phyloP scores from a whole-genome alignment of 2,113 vertebrate species.

The Urocynchramus pylzowi region DNA sequence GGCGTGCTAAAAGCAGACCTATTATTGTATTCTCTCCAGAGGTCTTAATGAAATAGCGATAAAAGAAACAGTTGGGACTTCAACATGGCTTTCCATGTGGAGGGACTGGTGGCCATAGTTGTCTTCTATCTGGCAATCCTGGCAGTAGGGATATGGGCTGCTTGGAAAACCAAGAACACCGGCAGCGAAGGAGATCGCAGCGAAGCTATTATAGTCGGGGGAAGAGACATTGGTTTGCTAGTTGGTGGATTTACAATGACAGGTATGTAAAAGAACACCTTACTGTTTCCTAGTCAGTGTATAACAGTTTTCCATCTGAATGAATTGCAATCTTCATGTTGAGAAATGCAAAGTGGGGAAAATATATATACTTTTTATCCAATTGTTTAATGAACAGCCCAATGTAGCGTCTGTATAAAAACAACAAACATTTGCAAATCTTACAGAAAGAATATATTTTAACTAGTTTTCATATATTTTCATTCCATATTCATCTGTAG shows the following conservation, averaged over 20 bases:
- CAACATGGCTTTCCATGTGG: slow-evolving; percentile 87
- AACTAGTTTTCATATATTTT: not conserved
- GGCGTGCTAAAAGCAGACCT: not conserved
- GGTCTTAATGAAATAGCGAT: slow-evolving; percentile 77
- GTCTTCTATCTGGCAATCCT: slow-evolving; percentile 92
- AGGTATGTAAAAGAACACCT: slow-evolving; percentile 72
- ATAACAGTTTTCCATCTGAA: not conserved
- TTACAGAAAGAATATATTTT: not conserved
- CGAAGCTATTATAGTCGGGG: slow-evolving; percentile 94
- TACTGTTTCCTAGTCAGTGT: not conserved
- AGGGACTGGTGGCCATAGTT: slow-evolving; percentile 91
- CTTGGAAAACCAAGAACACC: slow-evolving; percentile 94
- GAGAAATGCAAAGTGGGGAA: not conserved
- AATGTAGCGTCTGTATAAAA: not conserved
- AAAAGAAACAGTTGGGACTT: slow-evolving; percentile 54
- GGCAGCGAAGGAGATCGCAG: slow-evolving; percentile 80
- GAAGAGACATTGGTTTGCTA: slow-evolving; percentile 92
- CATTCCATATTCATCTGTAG: not conserved
- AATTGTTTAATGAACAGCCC: not conserved
- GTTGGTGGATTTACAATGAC: slow-evolving; percentile 98
- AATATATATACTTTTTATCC: not conserved
- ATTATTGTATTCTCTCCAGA: slow-evolving; percentile 54
- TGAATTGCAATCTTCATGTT: not conserved
- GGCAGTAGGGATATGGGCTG: slow-evolving; percentile 95
- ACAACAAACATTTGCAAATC: not conserved